phyloP scores from a whole-genome alignment of 2,888 invertebrate genomes.

The Bhutanitis thaidina region DNA sequence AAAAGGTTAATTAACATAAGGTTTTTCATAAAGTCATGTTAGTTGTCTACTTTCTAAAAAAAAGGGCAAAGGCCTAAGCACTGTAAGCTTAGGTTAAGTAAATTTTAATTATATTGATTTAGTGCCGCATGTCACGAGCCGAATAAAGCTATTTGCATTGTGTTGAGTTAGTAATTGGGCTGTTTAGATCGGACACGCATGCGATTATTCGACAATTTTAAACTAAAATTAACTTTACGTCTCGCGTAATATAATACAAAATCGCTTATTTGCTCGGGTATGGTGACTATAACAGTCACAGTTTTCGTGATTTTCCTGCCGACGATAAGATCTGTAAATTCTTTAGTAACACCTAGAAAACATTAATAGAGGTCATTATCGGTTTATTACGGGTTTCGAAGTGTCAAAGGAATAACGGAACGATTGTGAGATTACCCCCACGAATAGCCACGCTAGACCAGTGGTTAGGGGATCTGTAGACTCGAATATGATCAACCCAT shows the following conservation, averaged over 20 bases:
- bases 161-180: conserved; percentile 26
- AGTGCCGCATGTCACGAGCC: neutral
- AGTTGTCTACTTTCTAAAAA: no score
- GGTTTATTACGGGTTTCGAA: neutral
- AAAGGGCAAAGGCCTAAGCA: no score
- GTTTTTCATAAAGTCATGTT: no score
- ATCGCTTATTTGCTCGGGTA: neutral
- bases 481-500: no score
- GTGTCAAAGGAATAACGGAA: no score
- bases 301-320: conserved; percentile 4
- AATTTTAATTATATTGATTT: no score
- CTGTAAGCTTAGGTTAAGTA: no score
- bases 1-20: no score
- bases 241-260: neutral
- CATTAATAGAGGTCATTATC: conserved; percentile 1
- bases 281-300: neutral
- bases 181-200: conserved; percentile 14
- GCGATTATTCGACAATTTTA: neutral
- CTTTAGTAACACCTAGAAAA: conserved; percentile 20
- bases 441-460: no score
- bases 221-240: neutral
- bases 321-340: conserved; percentile 13
- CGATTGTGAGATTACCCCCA: no score
- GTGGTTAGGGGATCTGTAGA: no score
- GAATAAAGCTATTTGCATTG: conserved; percentile 22